Conservation (phyloP, 2,113 vertebrate genomes). For the Phylloscopus trochilus region DNA sequence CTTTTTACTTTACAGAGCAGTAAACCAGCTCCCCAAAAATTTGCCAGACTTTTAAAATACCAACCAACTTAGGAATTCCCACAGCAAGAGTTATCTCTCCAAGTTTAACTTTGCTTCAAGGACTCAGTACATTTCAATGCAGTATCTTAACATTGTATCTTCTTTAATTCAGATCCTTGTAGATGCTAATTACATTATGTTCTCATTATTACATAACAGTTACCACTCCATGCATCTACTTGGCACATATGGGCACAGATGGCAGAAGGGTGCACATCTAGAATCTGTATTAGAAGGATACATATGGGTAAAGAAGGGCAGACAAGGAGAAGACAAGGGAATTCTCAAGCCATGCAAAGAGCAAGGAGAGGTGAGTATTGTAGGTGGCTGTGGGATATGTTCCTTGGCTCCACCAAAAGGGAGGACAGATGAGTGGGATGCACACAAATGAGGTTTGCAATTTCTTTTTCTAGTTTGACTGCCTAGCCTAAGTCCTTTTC, state of each 20-base stretch:
- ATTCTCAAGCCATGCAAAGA: constrained; percentile 24
- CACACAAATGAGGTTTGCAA: not conserved
- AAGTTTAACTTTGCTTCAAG: constrained; percentile 15
- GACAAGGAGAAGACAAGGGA: not conserved
- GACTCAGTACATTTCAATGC: not conserved
- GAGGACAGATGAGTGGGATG: constrained; percentile 27
- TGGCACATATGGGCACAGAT: constrained; percentile 7
- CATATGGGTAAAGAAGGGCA: not conserved
- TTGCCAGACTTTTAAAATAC: not conserved
- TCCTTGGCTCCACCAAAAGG: not conserved
- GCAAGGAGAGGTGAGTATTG: not conserved
- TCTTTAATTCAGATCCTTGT: not conserved
- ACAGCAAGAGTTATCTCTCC: not conserved
- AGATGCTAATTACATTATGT: constrained; percentile 27
- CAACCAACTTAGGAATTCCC: not conserved
- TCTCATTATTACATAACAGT: constrained; percentile 31
- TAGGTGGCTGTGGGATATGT: constrained; percentile 5
- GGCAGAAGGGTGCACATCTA: not conserved
- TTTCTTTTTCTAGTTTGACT: not conserved
- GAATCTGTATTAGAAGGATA: not conserved
- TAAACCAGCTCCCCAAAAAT: not conserved
- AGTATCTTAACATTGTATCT: not conserved
- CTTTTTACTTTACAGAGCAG: not conserved
- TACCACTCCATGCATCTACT: not conserved
- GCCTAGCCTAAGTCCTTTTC: not conserved